Evolutionary conservation across 2,797 vertebrate species (phyloP).

Genomic region (Leptodactylus fallax): DNA sequence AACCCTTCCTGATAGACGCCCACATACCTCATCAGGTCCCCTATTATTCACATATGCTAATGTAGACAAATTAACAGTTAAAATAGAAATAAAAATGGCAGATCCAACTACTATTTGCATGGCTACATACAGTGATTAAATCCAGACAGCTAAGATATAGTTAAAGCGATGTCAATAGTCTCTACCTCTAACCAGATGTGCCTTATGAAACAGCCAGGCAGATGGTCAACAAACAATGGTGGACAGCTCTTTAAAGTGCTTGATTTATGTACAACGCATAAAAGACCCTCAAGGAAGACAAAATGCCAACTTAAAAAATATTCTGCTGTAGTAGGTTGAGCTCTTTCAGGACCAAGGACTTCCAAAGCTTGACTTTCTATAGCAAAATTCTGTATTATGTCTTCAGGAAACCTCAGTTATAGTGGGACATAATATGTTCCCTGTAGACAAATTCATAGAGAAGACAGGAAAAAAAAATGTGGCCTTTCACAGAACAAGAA

Average conservation of each 20-base stretch:
- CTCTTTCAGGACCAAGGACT: too few relatives aligned
- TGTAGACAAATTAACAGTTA: background rate
- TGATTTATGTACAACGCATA: background rate
- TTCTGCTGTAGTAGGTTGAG: too few relatives aligned
- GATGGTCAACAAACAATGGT: conserved; percentile 30
- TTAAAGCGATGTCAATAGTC: background rate
- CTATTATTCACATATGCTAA: background rate
- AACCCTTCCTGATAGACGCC: background rate
- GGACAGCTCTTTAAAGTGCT: background rate
- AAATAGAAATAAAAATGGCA: background rate
- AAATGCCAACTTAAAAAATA: too few relatives aligned
- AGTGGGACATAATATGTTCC: too few relatives aligned
- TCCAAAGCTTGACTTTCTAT: too few relatives aligned
- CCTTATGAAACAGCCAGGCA: background rate
- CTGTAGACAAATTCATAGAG: too few relatives aligned
- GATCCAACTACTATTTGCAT: background rate
- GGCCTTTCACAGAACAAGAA: too few relatives aligned
- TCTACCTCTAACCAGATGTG: conserved; percentile 1
- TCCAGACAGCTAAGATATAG: background rate
- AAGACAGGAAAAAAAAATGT: too few relatives aligned
- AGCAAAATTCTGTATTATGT: too few relatives aligned
- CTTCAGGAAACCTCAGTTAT: too few relatives aligned
- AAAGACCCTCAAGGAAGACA: background rate
- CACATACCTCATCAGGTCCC: background rate
- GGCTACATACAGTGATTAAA: background rate